These are phyloP conservation scores for Aldrovandia affinis DNA, from an alignment of 2,797 vertebrate species.

Conservation along the genomic window DNA sequence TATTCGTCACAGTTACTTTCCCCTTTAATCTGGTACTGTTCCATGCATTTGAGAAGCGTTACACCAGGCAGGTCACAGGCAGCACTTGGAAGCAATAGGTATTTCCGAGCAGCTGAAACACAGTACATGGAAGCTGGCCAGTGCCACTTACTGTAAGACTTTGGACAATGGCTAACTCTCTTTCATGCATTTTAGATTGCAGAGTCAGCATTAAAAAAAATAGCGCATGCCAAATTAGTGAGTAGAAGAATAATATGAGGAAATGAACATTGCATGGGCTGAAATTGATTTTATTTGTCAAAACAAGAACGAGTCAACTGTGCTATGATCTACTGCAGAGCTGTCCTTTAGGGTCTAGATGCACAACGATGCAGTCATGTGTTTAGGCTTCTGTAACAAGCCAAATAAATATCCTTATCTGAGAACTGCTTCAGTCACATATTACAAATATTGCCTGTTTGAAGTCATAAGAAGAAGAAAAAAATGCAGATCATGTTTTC, in stretches of 20 bases:
- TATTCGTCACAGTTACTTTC: background rate
- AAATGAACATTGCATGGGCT: background rate
- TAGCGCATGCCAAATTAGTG: background rate
- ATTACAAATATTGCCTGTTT: background rate
- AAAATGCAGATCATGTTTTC: too few species aligned
- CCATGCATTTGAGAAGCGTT: background rate
- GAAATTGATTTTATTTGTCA: background rate
- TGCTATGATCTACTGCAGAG: background rate
- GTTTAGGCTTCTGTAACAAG: background rate
- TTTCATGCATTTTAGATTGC: background rate
- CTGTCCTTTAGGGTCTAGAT: background rate
- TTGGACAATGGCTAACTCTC: background rate
- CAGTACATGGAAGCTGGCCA: background rate
- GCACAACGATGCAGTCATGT: background rate
- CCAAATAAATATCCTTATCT: background rate
- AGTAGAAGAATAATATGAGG: background rate
- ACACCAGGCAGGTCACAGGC: background rate
- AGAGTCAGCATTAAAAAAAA: background rate
- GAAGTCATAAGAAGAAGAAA: background rate
- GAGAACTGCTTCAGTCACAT: background rate
- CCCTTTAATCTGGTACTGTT: background rate
- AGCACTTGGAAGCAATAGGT: constrained; percentile 8
- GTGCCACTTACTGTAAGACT: constrained; percentile 16
- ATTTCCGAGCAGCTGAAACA: background rate
- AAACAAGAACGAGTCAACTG: background rate